Percentiles rank a stretch among this genome's conserved stretches.
phyloP scores from a whole-genome alignment of 2,888 invertebrate species.

The Pachliopta kotzebuea region DNA sequence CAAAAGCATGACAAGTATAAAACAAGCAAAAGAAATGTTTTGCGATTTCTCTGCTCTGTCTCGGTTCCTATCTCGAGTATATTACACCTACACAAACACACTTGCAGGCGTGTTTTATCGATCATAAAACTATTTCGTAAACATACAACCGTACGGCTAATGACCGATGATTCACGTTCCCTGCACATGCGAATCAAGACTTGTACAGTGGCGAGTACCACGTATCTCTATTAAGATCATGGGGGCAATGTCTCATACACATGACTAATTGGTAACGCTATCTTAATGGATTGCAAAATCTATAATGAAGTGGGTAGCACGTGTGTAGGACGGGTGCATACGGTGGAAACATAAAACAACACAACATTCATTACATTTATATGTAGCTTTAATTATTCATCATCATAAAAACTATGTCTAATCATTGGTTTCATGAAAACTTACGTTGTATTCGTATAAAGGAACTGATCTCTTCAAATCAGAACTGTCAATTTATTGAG shows the following conservation, averaged over 20 bases:
- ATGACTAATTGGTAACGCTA: conserved; percentile 28
- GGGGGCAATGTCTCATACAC: conserved; percentile 25
- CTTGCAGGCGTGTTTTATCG: conserved; percentile 42
- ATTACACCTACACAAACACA: conserved; percentile 26
- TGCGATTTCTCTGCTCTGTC: neutral
- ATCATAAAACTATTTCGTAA: conserved; percentile 54
- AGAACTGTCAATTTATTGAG: no score
- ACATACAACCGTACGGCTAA: conserved; percentile 51
- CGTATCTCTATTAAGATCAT: conserved; percentile 27
- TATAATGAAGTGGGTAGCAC: conserved; percentile 24
- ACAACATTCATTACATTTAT: neutral
- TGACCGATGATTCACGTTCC: conserved; percentile 48
- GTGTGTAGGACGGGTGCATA: conserved; percentile 17
- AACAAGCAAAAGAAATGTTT: no score
- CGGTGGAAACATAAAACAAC: neutral
- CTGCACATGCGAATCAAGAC: conserved; percentile 36
- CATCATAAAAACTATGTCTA: no score
- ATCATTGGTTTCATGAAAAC: no score
- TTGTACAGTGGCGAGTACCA: conserved; percentile 27
- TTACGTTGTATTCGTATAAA: no score
- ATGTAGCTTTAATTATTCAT: neutral
- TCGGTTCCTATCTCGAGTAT: conserved; percentile 32
- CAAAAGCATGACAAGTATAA: neutral
- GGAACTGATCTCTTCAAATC: no score
- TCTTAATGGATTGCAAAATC: conserved; percentile 29